phyloP scores from a whole-genome alignment of 2,888 invertebrate genomes.

The Agrilus cyanescens region DNA sequence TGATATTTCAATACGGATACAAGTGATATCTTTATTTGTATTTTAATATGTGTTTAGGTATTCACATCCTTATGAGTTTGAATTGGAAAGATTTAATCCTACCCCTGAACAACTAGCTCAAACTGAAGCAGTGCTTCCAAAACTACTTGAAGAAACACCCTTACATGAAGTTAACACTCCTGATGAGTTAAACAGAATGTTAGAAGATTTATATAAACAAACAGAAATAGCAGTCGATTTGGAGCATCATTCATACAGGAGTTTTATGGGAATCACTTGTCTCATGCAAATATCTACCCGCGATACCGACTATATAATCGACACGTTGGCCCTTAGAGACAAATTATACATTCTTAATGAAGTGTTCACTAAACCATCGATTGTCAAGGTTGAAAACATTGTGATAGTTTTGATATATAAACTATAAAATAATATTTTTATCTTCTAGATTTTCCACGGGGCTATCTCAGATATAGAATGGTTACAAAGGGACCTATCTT shows the following conservation, averaged over 20 bases:
- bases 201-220: constrained; percentile 53
- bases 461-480: constrained; percentile 79
- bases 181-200: constrained; percentile 49
- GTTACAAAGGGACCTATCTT: constrained; percentile 89
- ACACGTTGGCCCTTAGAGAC: constrained; percentile 72
- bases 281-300: constrained; percentile 87
- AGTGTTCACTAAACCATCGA: constrained; percentile 77
- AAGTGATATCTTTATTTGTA: no score
- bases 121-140: constrained; percentile 33
- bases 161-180: constrained; percentile 56
- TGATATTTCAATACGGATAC: no score
- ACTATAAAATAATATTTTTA: not conserved
- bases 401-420: constrained; percentile 2
- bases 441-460: constrained; percentile 75
- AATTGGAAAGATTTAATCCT: constrained; percentile 63
- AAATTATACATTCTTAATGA: constrained; percentile 75
- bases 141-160: constrained; percentile 49
- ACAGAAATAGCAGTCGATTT: constrained; percentile 80
- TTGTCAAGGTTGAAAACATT: constrained; percentile 61
- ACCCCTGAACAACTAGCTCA: constrained; percentile 32
- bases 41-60: constrained; percentile 45
- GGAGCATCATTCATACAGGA: constrained; percentile 85
- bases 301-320: constrained; percentile 75
- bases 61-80: constrained; percentile 81
- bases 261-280: constrained; percentile 90